Evolutionary conservation across 2,797 vertebrate genomes (phyloP).

Genomic region (Ceyx erithaca): DNA sequence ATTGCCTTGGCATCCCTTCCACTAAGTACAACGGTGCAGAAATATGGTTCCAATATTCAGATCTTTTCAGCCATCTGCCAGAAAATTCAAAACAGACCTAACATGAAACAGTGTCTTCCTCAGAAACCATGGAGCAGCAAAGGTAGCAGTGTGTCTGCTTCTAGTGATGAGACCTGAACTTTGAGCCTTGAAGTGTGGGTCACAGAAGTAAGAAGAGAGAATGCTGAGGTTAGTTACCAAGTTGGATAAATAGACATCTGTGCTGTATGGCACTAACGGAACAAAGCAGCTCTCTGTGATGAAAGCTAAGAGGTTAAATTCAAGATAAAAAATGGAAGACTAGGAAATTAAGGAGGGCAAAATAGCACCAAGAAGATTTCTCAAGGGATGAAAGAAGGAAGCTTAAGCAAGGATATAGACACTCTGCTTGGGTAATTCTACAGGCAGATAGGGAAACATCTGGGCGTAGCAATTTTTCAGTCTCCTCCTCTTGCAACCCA

Average conservation of each 20-base stretch:
- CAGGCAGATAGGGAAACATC: neutral
- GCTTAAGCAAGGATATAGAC: neutral
- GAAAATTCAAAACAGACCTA: neutral
- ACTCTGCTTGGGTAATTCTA: neutral
- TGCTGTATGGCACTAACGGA: neutral
- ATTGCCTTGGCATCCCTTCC: neutral
- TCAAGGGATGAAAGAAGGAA: neutral
- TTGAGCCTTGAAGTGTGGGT: neutral
- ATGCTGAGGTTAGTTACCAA: neutral
- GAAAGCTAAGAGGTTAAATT: neutral
- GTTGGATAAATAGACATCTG: neutral
- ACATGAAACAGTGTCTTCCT: neutral
- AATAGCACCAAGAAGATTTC: neutral
- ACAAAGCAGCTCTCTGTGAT: neutral
- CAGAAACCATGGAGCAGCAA: neutral
- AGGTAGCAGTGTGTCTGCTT: neutral
- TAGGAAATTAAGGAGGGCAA: neutral
- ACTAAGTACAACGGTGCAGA: neutral
- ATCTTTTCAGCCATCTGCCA: neutral
- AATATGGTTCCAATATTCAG: neutral
- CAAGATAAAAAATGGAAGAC: neutral
- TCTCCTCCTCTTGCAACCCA: neutral
- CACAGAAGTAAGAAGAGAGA: neutral
- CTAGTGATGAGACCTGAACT: neutral
- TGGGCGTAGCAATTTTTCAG: neutral